These are phyloP conservation scores for Linurgus olivaceus DNA, from an alignment of 2,797 vertebrate species.

Conservation along the genomic window DNA sequence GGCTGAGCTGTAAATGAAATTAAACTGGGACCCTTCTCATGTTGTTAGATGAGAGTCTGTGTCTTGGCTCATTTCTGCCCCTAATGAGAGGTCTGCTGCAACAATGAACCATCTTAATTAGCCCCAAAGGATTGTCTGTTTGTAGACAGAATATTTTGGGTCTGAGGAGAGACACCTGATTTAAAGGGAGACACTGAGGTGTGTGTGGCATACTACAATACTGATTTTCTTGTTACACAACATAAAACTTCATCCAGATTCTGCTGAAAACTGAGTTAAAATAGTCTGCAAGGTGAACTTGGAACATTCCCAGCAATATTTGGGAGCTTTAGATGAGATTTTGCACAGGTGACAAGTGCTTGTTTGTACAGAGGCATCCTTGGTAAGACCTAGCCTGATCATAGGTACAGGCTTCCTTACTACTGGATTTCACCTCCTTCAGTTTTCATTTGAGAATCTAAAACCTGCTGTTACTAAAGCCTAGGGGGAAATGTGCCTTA, in stretches of 20 bases:
- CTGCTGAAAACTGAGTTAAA: background rate
- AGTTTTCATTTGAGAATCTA: background rate
- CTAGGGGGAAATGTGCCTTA: background rate
- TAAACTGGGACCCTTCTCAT: background rate
- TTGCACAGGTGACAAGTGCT: background rate
- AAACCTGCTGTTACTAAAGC: background rate
- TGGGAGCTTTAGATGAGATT: background rate
- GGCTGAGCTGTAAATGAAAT: background rate
- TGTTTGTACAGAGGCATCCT: background rate
- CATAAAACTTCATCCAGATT: background rate
- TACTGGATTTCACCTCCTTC: background rate
- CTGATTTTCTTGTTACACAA: background rate
- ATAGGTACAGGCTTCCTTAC: background rate
- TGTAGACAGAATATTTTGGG: background rate
- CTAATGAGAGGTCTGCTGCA: background rate
- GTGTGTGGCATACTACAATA: background rate
- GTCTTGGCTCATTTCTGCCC: background rate
- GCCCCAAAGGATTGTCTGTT: background rate
- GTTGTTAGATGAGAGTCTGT: background rate
- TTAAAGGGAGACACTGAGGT: background rate
- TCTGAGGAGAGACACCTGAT: background rate
- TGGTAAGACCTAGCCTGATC: background rate
- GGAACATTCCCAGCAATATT: background rate
- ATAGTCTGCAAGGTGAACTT: background rate
- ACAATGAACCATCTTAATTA: background rate